Base-by-base conservation (phyloP, 2,888 invertebrate genomes). In the Bhutanitis thaidina region DNA sequence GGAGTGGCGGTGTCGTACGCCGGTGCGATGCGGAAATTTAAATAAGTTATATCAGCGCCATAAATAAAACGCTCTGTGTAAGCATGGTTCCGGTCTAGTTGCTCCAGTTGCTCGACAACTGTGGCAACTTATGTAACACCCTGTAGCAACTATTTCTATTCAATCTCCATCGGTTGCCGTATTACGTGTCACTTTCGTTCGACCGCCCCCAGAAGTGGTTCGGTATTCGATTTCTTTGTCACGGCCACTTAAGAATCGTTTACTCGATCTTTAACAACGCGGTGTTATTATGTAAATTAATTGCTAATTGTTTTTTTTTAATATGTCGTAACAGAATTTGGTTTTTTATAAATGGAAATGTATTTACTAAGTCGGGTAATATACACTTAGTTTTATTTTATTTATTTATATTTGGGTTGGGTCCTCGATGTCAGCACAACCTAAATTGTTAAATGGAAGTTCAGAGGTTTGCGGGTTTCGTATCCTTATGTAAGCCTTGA, bases 61-160 rank as follows among this genome's bases (percentile, higher is more conserved):
- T 7, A 12, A 34, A 12, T 34, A 10, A 12, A 72, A 52, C 80
- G 67, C 16, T 56, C 80, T 82, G 77, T 84, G 77, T 62, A 69
- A 40, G 47, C 32, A 53, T 41, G 72, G 83, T 86, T 84, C 80
- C 85, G 83, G 82, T 84, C 85, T 83, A 84, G 69, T 86, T 85
- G 71, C 57, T 64, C 60, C n/a, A 61, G 71, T 77, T 75, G 75
- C 71, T 51, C 53, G 59, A 54, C 72, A 65, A 69, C 65, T 62
- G 70, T 68, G 57, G 69, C 50, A 56, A 30, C 64, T 83, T 82
- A 82, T 77, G 79, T 78, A 85, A 85, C 80, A 77, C 76, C 78
- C 80, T 80, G 80, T 80, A 77, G 73, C 70, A 77, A 80, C 60
- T 58, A 49, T 69, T 64, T 58, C 61, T 60, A 62, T 64, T 59